A percentile compares a stretch with the other conserved stretches of the same genome.
Evolutionary conservation across 2,797 vertebrate species (phyloP).

Genomic region (Linurgus olivaceus): DNA sequence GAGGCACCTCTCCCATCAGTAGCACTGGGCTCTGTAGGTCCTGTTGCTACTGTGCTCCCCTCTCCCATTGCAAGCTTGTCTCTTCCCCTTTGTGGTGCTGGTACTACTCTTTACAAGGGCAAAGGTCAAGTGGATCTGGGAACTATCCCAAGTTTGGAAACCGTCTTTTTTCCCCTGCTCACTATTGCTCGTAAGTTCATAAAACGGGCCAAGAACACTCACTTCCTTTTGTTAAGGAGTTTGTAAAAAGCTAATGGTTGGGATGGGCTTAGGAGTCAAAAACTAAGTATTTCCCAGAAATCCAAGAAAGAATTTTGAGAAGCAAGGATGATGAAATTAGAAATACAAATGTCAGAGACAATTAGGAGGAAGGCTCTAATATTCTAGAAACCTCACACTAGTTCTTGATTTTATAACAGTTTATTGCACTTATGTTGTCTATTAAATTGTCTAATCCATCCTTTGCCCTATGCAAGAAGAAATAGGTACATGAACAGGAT

Average conservation of each 20-base stretch:
- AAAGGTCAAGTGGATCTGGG: background rate
- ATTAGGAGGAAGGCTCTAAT: background rate
- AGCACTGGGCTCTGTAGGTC: background rate
- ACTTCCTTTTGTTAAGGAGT: background rate
- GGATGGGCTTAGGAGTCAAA: background rate
- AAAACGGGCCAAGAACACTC: background rate
- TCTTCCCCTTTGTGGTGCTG: background rate
- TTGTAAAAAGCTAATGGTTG: background rate
- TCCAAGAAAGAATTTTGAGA: background rate
- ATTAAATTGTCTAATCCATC: background rate
- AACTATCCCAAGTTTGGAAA: background rate
- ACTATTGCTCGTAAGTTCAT: background rate
- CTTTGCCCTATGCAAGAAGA: background rate
- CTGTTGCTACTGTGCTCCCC: background rate
- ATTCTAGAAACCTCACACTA: background rate
- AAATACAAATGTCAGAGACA: background rate
- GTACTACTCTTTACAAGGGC: background rate
- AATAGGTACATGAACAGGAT: background rate
- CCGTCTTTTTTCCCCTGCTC: accelerated
- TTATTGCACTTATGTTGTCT: background rate
- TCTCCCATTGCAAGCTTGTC: background rate
- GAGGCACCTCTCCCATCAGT: background rate
- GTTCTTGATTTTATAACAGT: background rate
- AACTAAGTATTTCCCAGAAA: background rate
- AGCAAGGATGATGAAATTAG: background rate